Evolutionary conservation across 2,888 invertebrate species (phyloP).

Genomic region (Conus canariensis): DNA sequence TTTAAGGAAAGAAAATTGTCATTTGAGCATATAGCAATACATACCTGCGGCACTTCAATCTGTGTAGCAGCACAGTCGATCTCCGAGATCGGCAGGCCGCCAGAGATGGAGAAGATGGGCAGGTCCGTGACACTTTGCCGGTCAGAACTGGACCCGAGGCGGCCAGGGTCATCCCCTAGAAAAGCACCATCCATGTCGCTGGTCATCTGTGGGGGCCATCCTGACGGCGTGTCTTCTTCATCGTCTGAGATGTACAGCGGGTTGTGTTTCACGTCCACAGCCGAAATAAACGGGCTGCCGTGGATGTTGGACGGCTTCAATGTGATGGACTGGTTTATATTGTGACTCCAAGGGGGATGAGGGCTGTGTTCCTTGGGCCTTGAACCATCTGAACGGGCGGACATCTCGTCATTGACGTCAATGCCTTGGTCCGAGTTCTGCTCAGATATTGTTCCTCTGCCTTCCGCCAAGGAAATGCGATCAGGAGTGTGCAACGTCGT

Average conservation of each 20-base stretch:
- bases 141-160: not conserved
- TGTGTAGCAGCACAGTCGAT: not conserved
- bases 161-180: not conserved
- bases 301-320: slow-evolving; percentile 30
- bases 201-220: slow-evolving; percentile 42
- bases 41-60: slow-evolving; percentile 14
- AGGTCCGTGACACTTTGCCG: not conserved
- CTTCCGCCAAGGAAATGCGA: slow-evolving; percentile 29
- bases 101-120: slow-evolving; percentile 22
- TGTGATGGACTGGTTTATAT: not conserved
- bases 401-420: slow-evolving; percentile 47
- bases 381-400: slow-evolving; percentile 37
- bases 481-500: slow-evolving; percentile 3
- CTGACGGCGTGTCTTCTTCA: slow-evolving; percentile 41
- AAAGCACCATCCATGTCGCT: not conserved
- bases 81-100: not conserved
- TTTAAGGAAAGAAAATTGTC: too few relatives aligned
- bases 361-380: slow-evolving; percentile 23
- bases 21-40: not conserved
- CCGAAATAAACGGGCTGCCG: slow-evolving; percentile 21
- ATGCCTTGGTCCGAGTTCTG: slow-evolving; percentile 53
- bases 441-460: slow-evolving; percentile 43
- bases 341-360: not conserved
- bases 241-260: slow-evolving; percentile 47
- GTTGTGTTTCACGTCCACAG: slow-evolving; percentile 35